Evolutionary conservation across 2,888 invertebrate species (phyloP).

Genomic region (Zaprionus obscuricornis): DNA sequence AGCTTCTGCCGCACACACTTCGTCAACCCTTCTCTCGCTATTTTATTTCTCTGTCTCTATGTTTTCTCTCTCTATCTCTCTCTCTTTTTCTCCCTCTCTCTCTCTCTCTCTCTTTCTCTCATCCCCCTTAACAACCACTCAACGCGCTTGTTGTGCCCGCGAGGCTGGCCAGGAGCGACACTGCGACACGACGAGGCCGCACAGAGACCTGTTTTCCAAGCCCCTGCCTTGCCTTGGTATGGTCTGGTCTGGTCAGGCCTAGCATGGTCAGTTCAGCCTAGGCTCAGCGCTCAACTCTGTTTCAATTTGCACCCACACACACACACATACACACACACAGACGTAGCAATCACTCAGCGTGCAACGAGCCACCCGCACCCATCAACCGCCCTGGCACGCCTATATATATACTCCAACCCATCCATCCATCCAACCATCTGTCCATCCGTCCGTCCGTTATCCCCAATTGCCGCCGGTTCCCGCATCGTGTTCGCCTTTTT

Average conservation of each 20-base stretch:
- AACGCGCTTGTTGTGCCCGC: slow-evolving; percentile 74
- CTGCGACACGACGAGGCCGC: slow-evolving; percentile 61
- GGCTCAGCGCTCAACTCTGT: slow-evolving; percentile 59
- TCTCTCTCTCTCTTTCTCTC: slow-evolving; percentile 1
- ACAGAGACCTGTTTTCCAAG: neutral
- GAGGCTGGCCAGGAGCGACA: slow-evolving; percentile 63
- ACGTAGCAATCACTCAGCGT: slow-evolving; percentile 66
- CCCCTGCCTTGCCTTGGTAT: slow-evolving; percentile 7
- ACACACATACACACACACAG: slow-evolving; percentile 29
- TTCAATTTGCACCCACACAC: slow-evolving; percentile 71
- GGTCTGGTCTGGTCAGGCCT: slow-evolving; percentile 17
- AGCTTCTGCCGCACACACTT: neutral
- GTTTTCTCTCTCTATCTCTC: neutral
- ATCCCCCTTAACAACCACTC: slow-evolving; percentile 54
- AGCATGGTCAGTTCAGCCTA: slow-evolving; percentile 13
- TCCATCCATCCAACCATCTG: neutral
- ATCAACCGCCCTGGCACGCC: slow-evolving; percentile 19
- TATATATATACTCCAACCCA: no score
- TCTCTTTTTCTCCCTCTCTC: neutral
- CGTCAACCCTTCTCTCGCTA: no score
- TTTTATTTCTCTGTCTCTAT: neutral
- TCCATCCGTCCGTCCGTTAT: slow-evolving; percentile 7
- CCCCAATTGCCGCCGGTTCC: slow-evolving; percentile 39
- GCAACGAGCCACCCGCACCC: slow-evolving; percentile 40
- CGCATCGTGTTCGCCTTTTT: slow-evolving; percentile 52